Percentiles rank a stretch among this genome's conserved stretches.
These are phyloP conservation scores for Montifringilla adamsi DNA, from an alignment of 2,113 vertebrate species.

Conservation along the genomic window DNA sequence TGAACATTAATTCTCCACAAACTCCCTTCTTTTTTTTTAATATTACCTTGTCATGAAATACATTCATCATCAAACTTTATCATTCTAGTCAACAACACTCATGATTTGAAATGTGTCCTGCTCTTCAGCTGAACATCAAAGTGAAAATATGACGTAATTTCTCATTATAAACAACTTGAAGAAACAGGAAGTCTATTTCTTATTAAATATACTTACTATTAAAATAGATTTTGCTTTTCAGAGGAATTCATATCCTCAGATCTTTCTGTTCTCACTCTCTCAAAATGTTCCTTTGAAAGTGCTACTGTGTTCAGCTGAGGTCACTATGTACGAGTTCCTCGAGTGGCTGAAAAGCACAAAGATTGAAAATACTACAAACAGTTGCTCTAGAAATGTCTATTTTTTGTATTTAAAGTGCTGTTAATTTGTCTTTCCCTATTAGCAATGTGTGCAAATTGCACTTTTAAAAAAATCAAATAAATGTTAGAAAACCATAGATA, in stretches of 20 bases:
- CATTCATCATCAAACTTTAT: neutral
- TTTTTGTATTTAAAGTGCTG: neutral
- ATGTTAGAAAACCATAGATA: neutral
- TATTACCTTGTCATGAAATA: neutral
- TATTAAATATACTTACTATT: neutral
- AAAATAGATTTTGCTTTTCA: neutral
- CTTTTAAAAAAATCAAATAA: neutral
- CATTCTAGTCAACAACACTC: neutral
- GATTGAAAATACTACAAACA: neutral
- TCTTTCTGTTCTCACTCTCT: slow-evolving; percentile 1
- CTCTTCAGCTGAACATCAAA: neutral
- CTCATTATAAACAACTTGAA: neutral
- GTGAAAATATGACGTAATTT: neutral
- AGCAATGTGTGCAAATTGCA: neutral
- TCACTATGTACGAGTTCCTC: neutral
- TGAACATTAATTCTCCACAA: neutral
- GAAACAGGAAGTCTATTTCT: neutral
- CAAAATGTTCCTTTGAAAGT: neutral
- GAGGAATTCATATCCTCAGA: neutral
- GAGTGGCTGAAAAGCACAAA: neutral
- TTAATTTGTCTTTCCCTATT: neutral
- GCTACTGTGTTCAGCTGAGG: neutral
- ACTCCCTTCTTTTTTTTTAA: neutral
- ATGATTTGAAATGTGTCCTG: neutral
- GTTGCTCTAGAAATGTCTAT: neutral